Base-by-base conservation (phyloP, 2,888 invertebrate genomes). In the Stenoptilia bipunctidactyla region DNA sequence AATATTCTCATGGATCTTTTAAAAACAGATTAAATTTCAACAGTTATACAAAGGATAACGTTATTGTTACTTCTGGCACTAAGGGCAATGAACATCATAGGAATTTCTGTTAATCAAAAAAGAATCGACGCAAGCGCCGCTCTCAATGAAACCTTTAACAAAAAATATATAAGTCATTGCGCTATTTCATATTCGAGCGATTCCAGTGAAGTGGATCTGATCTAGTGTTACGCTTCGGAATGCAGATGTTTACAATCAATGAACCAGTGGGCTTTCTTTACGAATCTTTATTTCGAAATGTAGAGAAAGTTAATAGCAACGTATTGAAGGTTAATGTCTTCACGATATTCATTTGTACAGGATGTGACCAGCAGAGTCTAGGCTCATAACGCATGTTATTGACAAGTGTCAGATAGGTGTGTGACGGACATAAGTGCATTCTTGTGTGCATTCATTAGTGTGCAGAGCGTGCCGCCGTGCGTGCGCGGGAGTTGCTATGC, bases 131-230 rank as follows among this genome's bases (percentile, higher is more conserved):
- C 41, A 36, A 47, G 45, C 44, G 47, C 46, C 45, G 41, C 40
- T 27, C 27, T 41, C 40, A 42, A 43, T 41, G 40, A 34, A 41
- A 34, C 38, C 34, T 27, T 10, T 45, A 10, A 53, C 56, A 65
- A 66, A 67, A 68, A 67, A 57, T 53, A 48, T 53, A 54, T 53
- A 56, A 66, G 66, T 68, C 66, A 70, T 55, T 62, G 58, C 52
- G 47, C 56, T 60, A 66, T 62, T 62, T 58, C 59, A 66, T 62
- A 56, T 56, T 63, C 55, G 53, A 52, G 49, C 52, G 55, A 60
- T 34, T 14, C 13, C 20, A 13, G 15, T 25, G 14, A 41, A 44
- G 45, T 40, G 45, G 42, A 41, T 44, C 48, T 44, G 49, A 49
- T 43, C 43, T 38, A 42, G 49, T 42, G 50, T 47, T 53, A 49